Evolutionary conservation across 1,140 invertebrate species (phyloP).

Genomic region (Procambarus virginalis): DNA sequence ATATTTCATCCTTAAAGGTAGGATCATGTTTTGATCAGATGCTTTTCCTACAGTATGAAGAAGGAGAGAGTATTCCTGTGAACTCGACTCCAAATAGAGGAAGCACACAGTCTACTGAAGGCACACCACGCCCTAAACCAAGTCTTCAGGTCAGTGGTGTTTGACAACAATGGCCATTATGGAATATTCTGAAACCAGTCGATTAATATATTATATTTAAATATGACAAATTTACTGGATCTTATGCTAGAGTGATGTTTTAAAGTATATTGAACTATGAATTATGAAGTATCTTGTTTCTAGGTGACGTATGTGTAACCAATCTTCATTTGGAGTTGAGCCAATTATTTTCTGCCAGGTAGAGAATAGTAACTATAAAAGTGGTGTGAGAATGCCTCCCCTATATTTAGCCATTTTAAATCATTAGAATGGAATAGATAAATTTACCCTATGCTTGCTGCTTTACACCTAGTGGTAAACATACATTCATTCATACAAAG

Average conservation of each 20-base stretch:
- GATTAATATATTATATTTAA: no score
- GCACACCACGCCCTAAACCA: conserved; percentile 67
- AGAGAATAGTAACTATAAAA: background rate
- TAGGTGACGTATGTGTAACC: conserved; percentile 10
- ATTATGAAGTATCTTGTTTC: background rate
- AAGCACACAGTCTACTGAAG: conserved; percentile 39
- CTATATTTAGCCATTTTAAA: background rate
- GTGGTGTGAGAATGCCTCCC: background rate
- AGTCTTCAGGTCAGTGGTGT: conserved; percentile 74
- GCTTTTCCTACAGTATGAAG: conserved; percentile 52
- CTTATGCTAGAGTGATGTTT: background rate
- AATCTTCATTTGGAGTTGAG: conserved; percentile 3
- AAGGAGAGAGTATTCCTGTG: conserved; percentile 48
- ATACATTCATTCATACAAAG: no score
- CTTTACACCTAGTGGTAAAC: no score
- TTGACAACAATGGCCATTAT: no score
- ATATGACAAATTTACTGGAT: background rate
- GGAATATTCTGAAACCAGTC: no score
- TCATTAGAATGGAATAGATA: background rate
- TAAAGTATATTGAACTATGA: background rate
- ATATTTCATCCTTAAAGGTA: no score
- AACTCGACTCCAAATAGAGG: conserved; percentile 48
- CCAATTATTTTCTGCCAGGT: background rate
- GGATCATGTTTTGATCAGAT: background rate
- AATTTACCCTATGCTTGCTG: no score